Evolutionary conservation across 2,113 vertebrate genomes (phyloP).

Genomic region (Bucco capensis): DNA sequence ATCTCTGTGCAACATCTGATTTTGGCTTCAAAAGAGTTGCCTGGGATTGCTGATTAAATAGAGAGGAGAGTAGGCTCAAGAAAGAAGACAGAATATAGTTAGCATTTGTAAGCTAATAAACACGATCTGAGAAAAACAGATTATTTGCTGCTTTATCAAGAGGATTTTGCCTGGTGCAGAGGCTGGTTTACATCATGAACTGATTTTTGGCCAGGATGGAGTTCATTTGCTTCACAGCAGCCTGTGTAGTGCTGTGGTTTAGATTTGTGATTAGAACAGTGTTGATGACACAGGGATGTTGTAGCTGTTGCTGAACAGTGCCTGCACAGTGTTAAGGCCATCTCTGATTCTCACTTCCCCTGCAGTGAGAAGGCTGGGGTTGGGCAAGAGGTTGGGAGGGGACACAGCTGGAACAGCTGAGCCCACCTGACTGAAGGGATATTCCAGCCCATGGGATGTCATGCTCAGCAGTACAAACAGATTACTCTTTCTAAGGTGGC

Average conservation of each 20-base stretch:
- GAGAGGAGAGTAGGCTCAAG: background rate
- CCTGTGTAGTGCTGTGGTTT: background rate
- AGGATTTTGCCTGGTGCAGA: background rate
- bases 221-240: background rate
- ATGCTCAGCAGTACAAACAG: background rate
- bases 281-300: background rate
- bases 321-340: background rate
- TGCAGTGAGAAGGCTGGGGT: rapidly evolving
- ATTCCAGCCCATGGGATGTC: background rate
- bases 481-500: background rate
- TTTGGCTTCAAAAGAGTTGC: background rate
- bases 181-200: background rate
- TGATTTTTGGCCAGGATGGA: background rate
- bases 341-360: background rate
- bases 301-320: background rate
- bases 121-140: background rate
- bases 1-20: background rate
- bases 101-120: background rate
- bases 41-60: background rate
- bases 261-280: background rate
- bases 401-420: background rate
- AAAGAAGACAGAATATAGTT: background rate
- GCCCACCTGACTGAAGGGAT: background rate
- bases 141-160: background rate
- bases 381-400: background rate